Percentiles rank a stretch among this genome's conserved stretches.
These are phyloP conservation scores for Python bivittatus DNA, from an alignment of 2,113 vertebrate species.

Conservation along the genomic window DNA sequence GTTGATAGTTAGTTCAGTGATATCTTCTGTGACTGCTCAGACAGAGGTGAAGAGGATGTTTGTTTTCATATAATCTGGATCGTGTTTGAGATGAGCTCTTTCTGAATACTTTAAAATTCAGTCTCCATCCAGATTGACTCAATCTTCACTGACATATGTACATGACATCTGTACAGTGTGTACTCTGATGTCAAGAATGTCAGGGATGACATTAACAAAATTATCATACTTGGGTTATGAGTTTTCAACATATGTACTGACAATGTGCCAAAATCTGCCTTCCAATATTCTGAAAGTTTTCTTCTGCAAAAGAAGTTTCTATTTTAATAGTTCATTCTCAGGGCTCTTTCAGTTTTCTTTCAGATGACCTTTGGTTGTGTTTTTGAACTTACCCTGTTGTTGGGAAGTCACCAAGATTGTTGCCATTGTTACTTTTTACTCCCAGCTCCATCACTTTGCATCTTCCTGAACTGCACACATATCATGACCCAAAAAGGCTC, in stretches of 20 bases:
- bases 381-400: neutral
- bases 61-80: neutral
- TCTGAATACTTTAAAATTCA: neutral
- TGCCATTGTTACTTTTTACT: neutral
- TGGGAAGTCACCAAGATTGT: neutral
- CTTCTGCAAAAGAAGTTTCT: neutral
- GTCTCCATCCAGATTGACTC: neutral
- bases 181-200: neutral
- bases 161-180: neutral
- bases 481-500: neutral
- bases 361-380: neutral
- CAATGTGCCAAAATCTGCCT: neutral
- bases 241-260: neutral
- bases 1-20: neutral
- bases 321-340: neutral
- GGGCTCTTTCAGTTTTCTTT: neutral
- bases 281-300: neutral
- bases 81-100: neutral
- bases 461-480: neutral
- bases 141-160: neutral
- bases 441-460: neutral
- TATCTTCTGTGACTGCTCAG: neutral
- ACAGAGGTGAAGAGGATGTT: too few relatives aligned
- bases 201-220: neutral
- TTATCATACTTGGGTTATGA: neutral